A percentile compares a stretch with the other conserved stretches of the same genome.
Evolutionary conservation across 2,113 vertebrate genomes (phyloP).

Genomic region (Alectura lathami): DNA sequence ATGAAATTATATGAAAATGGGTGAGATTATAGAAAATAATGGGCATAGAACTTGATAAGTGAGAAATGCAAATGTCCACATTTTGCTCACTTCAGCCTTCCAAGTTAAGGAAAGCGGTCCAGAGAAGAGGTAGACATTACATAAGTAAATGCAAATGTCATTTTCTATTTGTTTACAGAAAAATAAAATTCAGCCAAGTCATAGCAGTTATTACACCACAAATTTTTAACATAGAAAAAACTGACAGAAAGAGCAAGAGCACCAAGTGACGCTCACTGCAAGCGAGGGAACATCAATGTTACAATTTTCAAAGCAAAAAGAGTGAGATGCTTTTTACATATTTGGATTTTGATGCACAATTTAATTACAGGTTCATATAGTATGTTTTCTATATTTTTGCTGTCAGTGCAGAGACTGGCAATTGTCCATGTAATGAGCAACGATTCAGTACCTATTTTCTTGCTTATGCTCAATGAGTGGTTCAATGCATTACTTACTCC

Average conservation of each 20-base stretch:
- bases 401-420: neutral
- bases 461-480: neutral
- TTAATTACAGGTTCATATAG: neutral
- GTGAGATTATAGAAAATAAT: neutral
- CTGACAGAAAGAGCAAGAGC: neutral
- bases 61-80: neutral
- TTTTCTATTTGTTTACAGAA: neutral
- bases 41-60: neutral
- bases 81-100: neutral
- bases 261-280: neutral
- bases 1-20: neutral
- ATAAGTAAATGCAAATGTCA: neutral
- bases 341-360: neutral
- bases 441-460: slow-evolving; percentile 26
- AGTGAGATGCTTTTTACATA: neutral
- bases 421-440: slow-evolving; percentile 1
- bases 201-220: neutral
- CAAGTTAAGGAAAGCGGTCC: neutral
- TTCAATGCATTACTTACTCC: neutral
- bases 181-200: neutral
- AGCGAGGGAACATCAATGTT: neutral
- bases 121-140: neutral
- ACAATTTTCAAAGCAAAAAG: neutral
- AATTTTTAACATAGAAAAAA: neutral
- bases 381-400: neutral